Conservation (phyloP, 2,888 invertebrate species). For the Drosophila diplacantha region DNA sequence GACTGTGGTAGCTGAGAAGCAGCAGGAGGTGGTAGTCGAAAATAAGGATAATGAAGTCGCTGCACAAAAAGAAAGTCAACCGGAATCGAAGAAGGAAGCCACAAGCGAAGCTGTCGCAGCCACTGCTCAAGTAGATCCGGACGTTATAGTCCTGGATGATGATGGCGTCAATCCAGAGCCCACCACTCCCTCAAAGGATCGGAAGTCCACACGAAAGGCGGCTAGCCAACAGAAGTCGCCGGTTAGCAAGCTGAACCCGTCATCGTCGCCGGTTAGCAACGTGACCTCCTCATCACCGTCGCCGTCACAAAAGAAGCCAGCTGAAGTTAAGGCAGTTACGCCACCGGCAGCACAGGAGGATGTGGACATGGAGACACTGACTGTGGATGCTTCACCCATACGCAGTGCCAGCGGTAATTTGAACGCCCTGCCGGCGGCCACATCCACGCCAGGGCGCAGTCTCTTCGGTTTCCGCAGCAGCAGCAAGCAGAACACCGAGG, state of each 20-base stretch:
- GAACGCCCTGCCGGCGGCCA: slow-evolving; percentile 59
- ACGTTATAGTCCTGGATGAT: background rate
- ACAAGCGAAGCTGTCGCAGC: background rate
- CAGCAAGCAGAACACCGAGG: slow-evolving; percentile 61
- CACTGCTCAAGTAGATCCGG: slow-evolving; percentile 4
- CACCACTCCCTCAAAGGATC: slow-evolving; percentile 52
- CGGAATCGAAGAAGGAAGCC: slow-evolving; percentile 3
- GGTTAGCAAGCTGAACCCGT: background rate
- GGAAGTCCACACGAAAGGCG: slow-evolving; percentile 53
- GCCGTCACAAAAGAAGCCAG: background rate
- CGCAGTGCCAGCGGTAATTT: slow-evolving; percentile 25
- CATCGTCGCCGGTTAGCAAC: slow-evolving; percentile 33
- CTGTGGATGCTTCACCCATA: slow-evolving; percentile 64
- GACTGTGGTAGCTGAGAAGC: slow-evolving; percentile 5
- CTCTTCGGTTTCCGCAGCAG: slow-evolving; percentile 53
- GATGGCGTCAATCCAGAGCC: background rate
- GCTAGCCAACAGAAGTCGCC: slow-evolving; percentile 38
- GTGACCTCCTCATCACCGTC: background rate
- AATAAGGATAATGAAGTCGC: slow-evolving; percentile 16
- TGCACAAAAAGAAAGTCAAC: background rate
- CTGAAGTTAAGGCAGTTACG: background rate
- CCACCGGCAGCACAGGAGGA: slow-evolving; percentile 53
- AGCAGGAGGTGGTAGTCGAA: slow-evolving; percentile 2
- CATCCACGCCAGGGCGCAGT: slow-evolving; percentile 73
- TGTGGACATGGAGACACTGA: slow-evolving; percentile 70